Evolutionary conservation across 2,113 vertebrate genomes (phyloP).

Genomic region (Ailuropoda melanoleuca): DNA sequence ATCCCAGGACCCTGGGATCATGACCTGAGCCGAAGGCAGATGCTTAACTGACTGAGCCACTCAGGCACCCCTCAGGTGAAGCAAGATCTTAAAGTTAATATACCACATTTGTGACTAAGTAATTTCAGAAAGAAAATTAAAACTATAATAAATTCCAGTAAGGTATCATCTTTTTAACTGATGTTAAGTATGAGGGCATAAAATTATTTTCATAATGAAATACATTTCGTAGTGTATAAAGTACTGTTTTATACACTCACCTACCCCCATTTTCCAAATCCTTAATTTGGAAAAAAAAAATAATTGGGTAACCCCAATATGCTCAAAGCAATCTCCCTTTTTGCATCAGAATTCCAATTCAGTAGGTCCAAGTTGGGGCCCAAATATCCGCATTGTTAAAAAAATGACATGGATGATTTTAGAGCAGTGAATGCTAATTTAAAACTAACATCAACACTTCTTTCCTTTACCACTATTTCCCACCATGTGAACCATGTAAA

Average conservation of each 20-base stretch:
- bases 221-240: background rate
- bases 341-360: slow-evolving; percentile 19
- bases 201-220: slow-evolving; percentile 37
- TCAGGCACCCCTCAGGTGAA: background rate
- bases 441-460: background rate
- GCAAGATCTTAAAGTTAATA: slow-evolving; percentile 26
- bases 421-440: background rate
- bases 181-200: background rate
- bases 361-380: background rate
- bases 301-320: background rate
- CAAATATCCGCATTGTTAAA: background rate
- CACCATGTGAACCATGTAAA: background rate
- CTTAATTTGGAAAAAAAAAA: background rate
- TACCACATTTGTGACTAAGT: background rate
- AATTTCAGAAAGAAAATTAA: slow-evolving; percentile 40
- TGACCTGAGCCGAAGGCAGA: background rate
- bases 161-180: background rate
- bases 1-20: background rate
- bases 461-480: background rate
- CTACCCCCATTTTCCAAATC: background rate
- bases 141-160: background rate
- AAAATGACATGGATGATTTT: background rate
- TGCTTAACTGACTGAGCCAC: background rate
- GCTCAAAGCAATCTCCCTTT: background rate
- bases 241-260: background rate